Evolutionary conservation across 2,797 vertebrate species (phyloP).

Genomic region (Notamacropus eugenii): DNA sequence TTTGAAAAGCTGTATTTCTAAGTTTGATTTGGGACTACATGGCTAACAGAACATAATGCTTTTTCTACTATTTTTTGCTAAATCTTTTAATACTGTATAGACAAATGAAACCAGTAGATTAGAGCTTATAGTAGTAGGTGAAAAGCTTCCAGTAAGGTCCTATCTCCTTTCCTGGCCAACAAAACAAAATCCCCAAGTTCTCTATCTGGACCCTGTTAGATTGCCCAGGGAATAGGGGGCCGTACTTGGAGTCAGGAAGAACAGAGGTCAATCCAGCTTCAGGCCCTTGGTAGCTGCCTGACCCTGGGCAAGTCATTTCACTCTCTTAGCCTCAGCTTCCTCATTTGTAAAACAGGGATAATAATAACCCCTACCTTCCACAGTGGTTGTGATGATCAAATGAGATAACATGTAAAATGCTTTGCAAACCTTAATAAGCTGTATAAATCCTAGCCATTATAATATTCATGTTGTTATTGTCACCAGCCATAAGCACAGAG

Average conservation of each 20-base stretch:
- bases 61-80: not conserved
- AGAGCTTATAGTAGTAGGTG: not conserved
- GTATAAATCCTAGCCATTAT: not conserved
- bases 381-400: not conserved
- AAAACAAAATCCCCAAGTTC: not conserved
- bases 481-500: not conserved
- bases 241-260: not conserved
- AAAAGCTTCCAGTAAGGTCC: not conserved
- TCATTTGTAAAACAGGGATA: not conserved
- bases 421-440: not conserved
- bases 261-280: not conserved
- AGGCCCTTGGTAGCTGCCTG: not conserved
- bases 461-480: not conserved
- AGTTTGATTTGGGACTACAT: not conserved
- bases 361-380: not conserved
- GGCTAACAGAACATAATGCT: not conserved
- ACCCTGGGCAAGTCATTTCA: not conserved
- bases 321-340: not conserved
- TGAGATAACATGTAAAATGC: not conserved
- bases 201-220: not conserved
- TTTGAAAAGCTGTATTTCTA: not conserved
- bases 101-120: not conserved
- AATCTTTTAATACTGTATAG: not conserved
- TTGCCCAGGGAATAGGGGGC: not conserved
- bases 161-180: not conserved